A percentile compares a stretch with the other conserved stretches of the same genome.
Evolutionary conservation across 2,113 vertebrate genomes (phyloP).

Genomic region (Rhineura floridana): DNA sequence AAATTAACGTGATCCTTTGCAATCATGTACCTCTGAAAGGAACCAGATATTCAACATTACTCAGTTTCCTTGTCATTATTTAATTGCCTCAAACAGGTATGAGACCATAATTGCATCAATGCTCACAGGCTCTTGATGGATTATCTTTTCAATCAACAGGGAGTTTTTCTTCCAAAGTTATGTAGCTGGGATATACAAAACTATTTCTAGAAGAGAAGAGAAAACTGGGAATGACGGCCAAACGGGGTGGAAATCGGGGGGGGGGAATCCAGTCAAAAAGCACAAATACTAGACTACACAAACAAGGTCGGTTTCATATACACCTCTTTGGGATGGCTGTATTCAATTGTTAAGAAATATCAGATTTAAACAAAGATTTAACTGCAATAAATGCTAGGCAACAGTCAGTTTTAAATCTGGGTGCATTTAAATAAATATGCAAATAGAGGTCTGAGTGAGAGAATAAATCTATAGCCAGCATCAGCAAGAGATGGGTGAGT

Average conservation of each 20-base stretch:
- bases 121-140: slow-evolving; percentile 16
- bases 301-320: not conserved
- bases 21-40: slow-evolving; percentile 53
- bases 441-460: not conserved
- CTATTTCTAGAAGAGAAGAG: not conserved
- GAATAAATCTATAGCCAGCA: not conserved
- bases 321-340: not conserved
- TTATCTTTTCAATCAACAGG: slow-evolving; percentile 22
- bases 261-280: not conserved
- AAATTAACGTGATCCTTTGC: slow-evolving; percentile 30
- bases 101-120: slow-evolving; percentile 55
- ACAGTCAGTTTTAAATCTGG: not conserved
- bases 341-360: not conserved
- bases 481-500: not conserved
- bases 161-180: slow-evolving; percentile 10
- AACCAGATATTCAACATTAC: slow-evolving; percentile 38
- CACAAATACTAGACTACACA: not conserved
- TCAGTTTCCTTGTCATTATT: slow-evolving; percentile 47
- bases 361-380: not conserved
- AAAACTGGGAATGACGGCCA: slow-evolving; percentile 1
- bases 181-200: slow-evolving; percentile 29
- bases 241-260: not conserved
- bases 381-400: not conserved
- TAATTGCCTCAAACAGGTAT: slow-evolving; percentile 45
- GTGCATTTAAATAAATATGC: not conserved